A percentile compares a stretch with the other conserved stretches of the same genome.
phyloP scores from a whole-genome alignment of 2,888 invertebrate genomes.

The Drosophila fungiperda region DNA sequence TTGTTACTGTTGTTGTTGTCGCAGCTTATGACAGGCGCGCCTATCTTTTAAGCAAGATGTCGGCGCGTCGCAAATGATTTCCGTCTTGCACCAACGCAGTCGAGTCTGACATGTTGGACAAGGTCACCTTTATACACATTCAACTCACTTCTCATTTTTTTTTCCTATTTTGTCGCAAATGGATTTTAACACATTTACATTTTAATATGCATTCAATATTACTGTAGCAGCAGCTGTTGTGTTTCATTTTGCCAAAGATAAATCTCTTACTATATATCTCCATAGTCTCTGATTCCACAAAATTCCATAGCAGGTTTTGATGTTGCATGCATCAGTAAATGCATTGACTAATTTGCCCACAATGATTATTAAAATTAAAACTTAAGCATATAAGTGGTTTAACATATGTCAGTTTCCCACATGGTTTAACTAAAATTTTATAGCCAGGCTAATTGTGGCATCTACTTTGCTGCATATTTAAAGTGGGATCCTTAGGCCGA shows the following conservation, averaged over 20 bases:
- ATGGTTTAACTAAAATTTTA: conserved; percentile 36
- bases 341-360: not conserved
- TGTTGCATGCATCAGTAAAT: not conserved
- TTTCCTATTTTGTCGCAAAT: not conserved
- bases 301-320: not conserved
- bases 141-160: not conserved
- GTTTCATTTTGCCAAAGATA: not conserved
- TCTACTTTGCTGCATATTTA: conserved; percentile 57
- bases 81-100: conserved; percentile 42
- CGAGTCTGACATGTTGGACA: conserved; percentile 52
- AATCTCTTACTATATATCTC: not conserved
- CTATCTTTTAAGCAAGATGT: conserved; percentile 64
- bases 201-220: not conserved
- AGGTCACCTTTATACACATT: conserved; percentile 49
- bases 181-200: conserved; percentile 21
- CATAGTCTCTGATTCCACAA: not conserved
- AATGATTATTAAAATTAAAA: not conserved
- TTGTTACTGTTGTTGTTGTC: conserved; percentile 17
- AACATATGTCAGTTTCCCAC: conserved; percentile 49
- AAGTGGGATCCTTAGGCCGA: conserved; percentile 64
- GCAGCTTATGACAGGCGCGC: conserved; percentile 63
- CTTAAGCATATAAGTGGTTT: not conserved
- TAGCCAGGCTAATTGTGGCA: conserved; percentile 51
- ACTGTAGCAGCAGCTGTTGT: not conserved
- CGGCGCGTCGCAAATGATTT: conserved; percentile 64